Evolutionary conservation across 2,797 vertebrate genomes (phyloP), one percentile per base, ranked within the genome.

Genomic region (Myiotriccus ornatus): DNA sequence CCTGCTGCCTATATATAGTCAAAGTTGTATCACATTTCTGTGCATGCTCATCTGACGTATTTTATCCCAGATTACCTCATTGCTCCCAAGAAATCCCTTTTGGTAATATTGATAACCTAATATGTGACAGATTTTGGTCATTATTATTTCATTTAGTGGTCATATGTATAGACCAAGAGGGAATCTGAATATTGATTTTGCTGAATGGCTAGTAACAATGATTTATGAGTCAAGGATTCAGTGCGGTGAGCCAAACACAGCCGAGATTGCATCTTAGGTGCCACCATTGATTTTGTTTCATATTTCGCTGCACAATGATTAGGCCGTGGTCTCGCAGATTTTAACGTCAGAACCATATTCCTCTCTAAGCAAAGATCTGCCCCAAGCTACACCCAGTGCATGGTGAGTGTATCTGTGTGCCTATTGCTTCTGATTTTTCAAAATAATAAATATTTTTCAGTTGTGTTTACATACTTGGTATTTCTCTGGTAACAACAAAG

Each of bases 111-210:
- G 97, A 98, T 98, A 97, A 98, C 96, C 90, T 96, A 95, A 96
- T 97, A 96, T 74, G 96, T 96, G 97, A 96, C 97, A 98, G 93
- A 97, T 97, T 95, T 97, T 96, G 96, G 97, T 97, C 97, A 97
- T 98, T 98, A 98, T 98, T 98, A 98, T 98, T 98, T 99, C 97
- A 98, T 98, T 98, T 98, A 98, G 98, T 97, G 97, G 97, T 98
- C 97, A 93, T 98, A 98, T 97, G 97, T 98, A 97, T 97, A 97
- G 97, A 98, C 97, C 98, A 98, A 98, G 97, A 97, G 98, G 98
- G 98, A 99, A 98, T 98, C 97, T 98, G 98, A 98, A 98, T 98
- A 99, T 99, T 96, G 98, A 99, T 99, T 84, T 98, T 97, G 98
- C 97, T 97, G 98, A 98, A 98, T 98, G 98, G 97, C 98, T 98